Evolutionary conservation across 2,113 vertebrate genomes (phyloP), one percentile per base, ranked within the genome.

Genomic region (Chlamydotis undulata): DNA sequence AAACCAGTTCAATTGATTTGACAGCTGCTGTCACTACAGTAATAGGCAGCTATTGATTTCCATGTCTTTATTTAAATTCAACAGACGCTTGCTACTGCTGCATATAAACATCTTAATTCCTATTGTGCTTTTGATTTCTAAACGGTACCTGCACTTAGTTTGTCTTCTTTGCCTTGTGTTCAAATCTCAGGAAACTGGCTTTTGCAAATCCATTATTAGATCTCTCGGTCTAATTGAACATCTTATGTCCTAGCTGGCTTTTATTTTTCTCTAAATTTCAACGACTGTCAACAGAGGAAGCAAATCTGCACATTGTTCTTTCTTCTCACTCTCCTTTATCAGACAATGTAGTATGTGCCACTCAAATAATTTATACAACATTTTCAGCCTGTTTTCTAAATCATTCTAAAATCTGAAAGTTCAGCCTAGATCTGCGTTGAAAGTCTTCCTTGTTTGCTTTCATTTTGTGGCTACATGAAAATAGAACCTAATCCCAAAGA

Each of bases 41-140:
- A 86, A 83, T 8, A 85, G 83, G 52, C 75, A 94, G 59, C 19
- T 93, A 93, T 52, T 83, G 87, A 94, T 90, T 93, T 78, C 56
- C 68, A 63, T 8, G 26, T 59, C 75, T 81, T 86, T 69, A 81
- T 92, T 93, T 83, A 93, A 94, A 94, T 93, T 90, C 39, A 67
- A 26, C 31, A 82, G 41, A 69, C 29, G 71, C 26, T 87, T 74
- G 52, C 23, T 67, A 67, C 23, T 39, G 29, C 39, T 87, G 73
- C 65, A 75, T 56, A 78, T 68, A 92, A 83, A 69, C 29, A 45
- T 75, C 64, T 68, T 73, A 55, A 75, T 87, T 90, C 28, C 43
- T 67, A 37, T 61, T 81, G 59, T 64, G 60, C 35, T 88, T 90
- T 68, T 83, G 35, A 81, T 75, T 95, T 90, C 53, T 83, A 90